These are phyloP conservation scores for Forbesichthys agassizii DNA, from an alignment of 2,113 vertebrate genomes.

Conservation along the genomic window DNA sequence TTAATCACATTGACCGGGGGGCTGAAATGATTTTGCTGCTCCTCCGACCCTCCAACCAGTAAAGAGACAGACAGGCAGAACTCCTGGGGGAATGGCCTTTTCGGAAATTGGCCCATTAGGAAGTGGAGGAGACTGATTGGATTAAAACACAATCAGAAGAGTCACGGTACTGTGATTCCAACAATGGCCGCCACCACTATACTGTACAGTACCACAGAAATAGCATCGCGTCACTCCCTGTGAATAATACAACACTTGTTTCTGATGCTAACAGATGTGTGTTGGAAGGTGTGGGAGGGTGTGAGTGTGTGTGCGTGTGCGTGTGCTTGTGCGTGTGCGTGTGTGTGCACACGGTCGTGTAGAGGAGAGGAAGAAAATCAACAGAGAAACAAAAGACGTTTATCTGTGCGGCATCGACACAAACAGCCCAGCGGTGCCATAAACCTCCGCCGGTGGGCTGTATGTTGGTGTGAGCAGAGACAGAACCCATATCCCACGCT, in stretches of 20 bases:
- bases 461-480: slow-evolving; percentile 35
- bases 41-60: slow-evolving; percentile 54
- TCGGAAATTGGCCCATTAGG: slow-evolving; percentile 60
- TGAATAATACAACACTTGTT: slow-evolving; percentile 19
- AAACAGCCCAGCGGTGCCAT: slow-evolving; percentile 48
- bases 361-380: slow-evolving; percentile 51
- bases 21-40: slow-evolving; percentile 51
- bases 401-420: slow-evolving; percentile 52
- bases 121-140: slow-evolving; percentile 62
- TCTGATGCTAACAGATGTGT: not conserved
- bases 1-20: slow-evolving; percentile 59
- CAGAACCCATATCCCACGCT: slow-evolving; percentile 25
- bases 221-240: slow-evolving; percentile 33
- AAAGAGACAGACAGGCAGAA: slow-evolving; percentile 60
- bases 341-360: slow-evolving; percentile 18
- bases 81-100: slow-evolving; percentile 38
- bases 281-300: not conserved
- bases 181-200: not conserved
- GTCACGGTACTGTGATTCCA: slow-evolving; percentile 52
- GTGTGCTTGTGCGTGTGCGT: slow-evolving; percentile 7
- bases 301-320: not conserved
- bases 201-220: not conserved
- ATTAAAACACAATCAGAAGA: slow-evolving; percentile 52
- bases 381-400: slow-evolving; percentile 48
- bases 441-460: slow-evolving; percentile 51